Base-by-base conservation (phyloP, 2,888 invertebrate genomes). In the Flabesymbios commensalis region DNA sequence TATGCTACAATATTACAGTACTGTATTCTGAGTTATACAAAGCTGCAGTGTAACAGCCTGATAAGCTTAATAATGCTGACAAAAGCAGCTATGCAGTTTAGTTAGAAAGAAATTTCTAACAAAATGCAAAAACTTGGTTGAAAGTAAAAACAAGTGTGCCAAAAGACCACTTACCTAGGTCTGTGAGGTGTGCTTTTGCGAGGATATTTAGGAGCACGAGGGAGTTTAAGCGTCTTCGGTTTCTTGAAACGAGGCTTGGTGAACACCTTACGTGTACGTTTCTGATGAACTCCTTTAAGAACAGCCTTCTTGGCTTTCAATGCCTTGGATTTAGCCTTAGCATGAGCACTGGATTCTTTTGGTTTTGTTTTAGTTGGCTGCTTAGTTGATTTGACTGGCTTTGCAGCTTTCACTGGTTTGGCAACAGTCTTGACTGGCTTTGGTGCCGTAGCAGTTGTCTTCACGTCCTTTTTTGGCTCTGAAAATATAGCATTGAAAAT, bases 161-260 rank as follows among this genome's bases (percentile, higher is more conserved):
- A n/a, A n/a, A n/a, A n/a, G n/a, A 2, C n/a, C 3, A 2, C 59
- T n/a, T 83, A 92, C 92, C 94, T 90, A 84, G 90, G 92, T 82
- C 94, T 89, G 79, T 89, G 90, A 7, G 97, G 95, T 57, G 95
- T 91, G 62, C 94, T 93, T 85, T 94, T 95, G 82, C 94, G 90
- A 2, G 95, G 93, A 83, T 95, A 99, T 84, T 94, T 96, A 0
- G 98, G 98, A 67, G 90, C 89, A 76, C 97, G 89, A 14, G 92
- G 91, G 64, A 94, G 89, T 78, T 90, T 89, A 84, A 96, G 89
- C 47, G 98, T 98, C 79, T 91, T 93, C 17, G 98, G 99, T 68
- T 94, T 88, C 78, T 90, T 91, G 89, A 99, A 99, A 80, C 94
- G 94, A 71, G 97, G 97, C 3, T 92, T 91, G 45, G 93, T 96